Percentiles rank a stretch among this genome's conserved stretches.
Evolutionary conservation across 2,113 vertebrate species (phyloP).

Genomic region (Tenebrosternarchus preto): DNA sequence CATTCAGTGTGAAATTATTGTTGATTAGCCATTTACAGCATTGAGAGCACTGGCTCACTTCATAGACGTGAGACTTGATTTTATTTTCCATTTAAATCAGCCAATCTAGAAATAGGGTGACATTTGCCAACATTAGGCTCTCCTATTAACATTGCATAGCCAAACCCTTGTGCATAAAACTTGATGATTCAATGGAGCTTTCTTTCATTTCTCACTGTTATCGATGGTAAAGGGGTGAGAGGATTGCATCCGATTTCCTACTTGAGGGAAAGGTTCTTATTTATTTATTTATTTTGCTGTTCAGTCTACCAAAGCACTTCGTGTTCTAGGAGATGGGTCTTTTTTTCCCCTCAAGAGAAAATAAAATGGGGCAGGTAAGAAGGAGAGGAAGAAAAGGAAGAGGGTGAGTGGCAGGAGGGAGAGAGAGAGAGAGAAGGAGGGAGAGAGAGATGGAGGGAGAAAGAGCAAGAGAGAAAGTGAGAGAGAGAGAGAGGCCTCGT

Average conservation of each 20-base stretch:
- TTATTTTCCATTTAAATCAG: background rate
- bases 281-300: too few relatives aligned
- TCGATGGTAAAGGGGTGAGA: background rate
- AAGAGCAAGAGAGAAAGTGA: too few relatives aligned
- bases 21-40: conserved; percentile 44
- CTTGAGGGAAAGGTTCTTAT: conserved; percentile 2
- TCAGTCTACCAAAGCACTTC: background rate
- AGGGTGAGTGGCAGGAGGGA: background rate
- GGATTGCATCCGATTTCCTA: background rate
- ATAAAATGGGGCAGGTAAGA: background rate
- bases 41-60: conserved; percentile 16
- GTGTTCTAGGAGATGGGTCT: conserved; percentile 3
- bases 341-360: conserved; percentile 8
- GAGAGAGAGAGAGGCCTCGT: conserved; percentile 15
- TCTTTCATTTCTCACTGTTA: too few relatives aligned
- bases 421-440: conserved; percentile 1
- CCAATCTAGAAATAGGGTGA: background rate
- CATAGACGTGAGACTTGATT: conserved; percentile 8
- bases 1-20: conserved; percentile 53
- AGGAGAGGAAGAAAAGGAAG: background rate
- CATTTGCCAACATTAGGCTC: background rate
- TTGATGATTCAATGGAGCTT: background rate
- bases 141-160: background rate
- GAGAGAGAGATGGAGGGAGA: conserved; percentile 9
- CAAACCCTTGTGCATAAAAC: background rate